Conservation (phyloP, 2,888 invertebrate species). For the Platynereis dumerilii region DNA sequence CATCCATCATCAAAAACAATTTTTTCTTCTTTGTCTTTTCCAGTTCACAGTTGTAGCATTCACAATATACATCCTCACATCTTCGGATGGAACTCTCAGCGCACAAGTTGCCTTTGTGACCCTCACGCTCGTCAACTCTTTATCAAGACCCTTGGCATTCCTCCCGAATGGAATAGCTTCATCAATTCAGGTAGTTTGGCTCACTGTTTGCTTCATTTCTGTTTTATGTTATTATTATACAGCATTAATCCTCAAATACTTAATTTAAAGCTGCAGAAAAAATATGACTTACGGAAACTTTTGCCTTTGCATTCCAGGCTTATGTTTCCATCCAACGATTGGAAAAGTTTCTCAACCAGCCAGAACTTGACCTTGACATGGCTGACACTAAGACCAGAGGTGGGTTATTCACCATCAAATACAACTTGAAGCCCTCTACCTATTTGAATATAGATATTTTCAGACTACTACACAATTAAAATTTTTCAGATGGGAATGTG, state of each 20-base stretch:
- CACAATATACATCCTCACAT: constrained; percentile 20
- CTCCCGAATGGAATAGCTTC: constrained; percentile 22
- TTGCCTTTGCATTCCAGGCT: constrained; percentile 11
- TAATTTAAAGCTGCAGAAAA: too few species aligned
- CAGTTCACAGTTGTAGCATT: constrained; percentile 24
- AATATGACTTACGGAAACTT: too few species aligned
- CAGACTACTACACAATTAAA: too few species aligned
- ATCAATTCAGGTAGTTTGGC: constrained; percentile 14
- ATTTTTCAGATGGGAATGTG: constrained; percentile 13
- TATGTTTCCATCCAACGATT: constrained; percentile 14
- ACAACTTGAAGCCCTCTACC: too few species aligned
- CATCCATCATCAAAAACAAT: too few species aligned
- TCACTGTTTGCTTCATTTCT: too few species aligned
- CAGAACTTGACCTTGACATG: constrained; percentile 17
- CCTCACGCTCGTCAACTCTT: constrained; percentile 22
- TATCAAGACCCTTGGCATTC: constrained; percentile 21
- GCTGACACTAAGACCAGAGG: background rate
- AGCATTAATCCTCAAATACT: too few species aligned
- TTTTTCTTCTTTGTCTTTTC: background rate
- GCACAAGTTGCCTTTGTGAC: constrained; percentile 27
- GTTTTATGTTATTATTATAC: background rate
- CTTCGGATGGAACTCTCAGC: constrained; percentile 8
- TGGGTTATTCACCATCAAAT: too few species aligned
- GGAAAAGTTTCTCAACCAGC: constrained; percentile 13
- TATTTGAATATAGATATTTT: too few species aligned